Base-by-base conservation (phyloP, 2,888 invertebrate genomes). In the Proisotoma minuta region DNA sequence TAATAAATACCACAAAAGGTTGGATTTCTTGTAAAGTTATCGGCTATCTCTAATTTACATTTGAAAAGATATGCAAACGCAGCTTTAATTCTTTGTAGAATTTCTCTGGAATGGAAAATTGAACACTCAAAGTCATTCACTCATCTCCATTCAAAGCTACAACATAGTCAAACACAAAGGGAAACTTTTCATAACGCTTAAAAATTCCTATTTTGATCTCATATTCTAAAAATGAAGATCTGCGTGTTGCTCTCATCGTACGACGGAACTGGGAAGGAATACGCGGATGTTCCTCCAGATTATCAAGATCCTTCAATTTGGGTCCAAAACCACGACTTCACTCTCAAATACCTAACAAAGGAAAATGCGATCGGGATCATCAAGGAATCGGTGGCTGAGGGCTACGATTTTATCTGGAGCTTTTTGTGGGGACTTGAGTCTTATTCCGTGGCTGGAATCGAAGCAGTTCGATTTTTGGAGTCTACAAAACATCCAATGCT, bases 141-240 rank as follows among this genome's bases (percentile, higher is more conserved):
- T n/a, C n/a, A n/a, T n/a, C n/a, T n/a, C n/a, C n/a, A n/a, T n/a
- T n/a, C n/a, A n/a, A n/a, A n/a, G n/a, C n/a, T n/a, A n/a, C n/a
- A n/a, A n/a, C n/a, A n/a, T n/a, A n/a, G n/a, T n/a, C n/a, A n/a
- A n/a, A n/a, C n/a, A n/a, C n/a, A n/a, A n/a, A n/a, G n/a, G n/a
- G n/a, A n/a, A n/a, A n/a, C n/a, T n/a, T n/a, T n/a, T n/a, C n/a
- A n/a, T n/a, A n/a, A n/a, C n/a, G n/a, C n/a, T n/a, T n/a, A n/a
- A n/a, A n/a, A n/a, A n/a, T n/a, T n/a, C n/a, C n/a, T n/a, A n/a
- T n/a, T n/a, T n/a, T n/a, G n/a, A n/a, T n/a, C n/a, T n/a, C n/a
- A n/a, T n/a, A n/a, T n/a, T n/a, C n/a, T n/a, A n/a, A 34, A 34
- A 34, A 43, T 43, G 43, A 43, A 43, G 43, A 43, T 43, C 20